phyloP scores from a whole-genome alignment of 1,140 invertebrate genomes.

The Sogatella furcifera region DNA sequence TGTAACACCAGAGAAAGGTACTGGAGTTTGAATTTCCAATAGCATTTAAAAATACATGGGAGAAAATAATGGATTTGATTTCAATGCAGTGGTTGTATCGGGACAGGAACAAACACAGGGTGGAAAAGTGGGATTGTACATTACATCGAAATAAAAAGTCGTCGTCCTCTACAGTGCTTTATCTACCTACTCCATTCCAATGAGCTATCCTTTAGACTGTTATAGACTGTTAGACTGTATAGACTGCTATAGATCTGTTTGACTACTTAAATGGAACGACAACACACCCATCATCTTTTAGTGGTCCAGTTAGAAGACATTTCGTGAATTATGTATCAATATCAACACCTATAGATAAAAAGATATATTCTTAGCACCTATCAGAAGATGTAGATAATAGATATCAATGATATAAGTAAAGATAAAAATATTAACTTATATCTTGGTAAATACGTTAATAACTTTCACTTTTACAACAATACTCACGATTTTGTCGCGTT shows the following conservation, averaged over 20 bases:
- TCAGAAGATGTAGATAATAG: constrained; percentile 17
- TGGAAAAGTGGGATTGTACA: constrained; percentile 24
- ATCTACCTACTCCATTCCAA: constrained; percentile 27
- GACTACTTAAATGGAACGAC: constrained; percentile 23
- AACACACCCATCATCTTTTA: constrained; percentile 21
- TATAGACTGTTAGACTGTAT: no score
- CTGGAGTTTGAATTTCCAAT: constrained; percentile 15
- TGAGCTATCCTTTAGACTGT: constrained; percentile 24
- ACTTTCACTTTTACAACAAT: no score
- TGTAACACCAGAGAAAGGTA: constrained; percentile 17
- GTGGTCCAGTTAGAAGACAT: constrained; percentile 23
- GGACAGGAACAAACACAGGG: constrained; percentile 27
- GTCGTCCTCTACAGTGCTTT: constrained; percentile 22
- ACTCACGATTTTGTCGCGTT: no score
- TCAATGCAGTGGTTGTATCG: constrained; percentile 25
- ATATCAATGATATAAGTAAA: constrained; percentile 14
- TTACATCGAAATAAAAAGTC: constrained; percentile 17
- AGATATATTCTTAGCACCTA: no score
- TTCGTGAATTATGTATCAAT: constrained; percentile 21
- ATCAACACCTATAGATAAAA: no score
- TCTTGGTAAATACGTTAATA: no score
- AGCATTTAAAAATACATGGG: constrained; percentile 16
- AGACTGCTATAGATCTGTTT: constrained; percentile 26
- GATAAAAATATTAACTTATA: constrained; percentile 16
- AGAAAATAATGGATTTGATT: constrained; percentile 15